Evolutionary conservation across 2,797 vertebrate species (phyloP).

Genomic region (Spondyliosoma cantharus): DNA sequence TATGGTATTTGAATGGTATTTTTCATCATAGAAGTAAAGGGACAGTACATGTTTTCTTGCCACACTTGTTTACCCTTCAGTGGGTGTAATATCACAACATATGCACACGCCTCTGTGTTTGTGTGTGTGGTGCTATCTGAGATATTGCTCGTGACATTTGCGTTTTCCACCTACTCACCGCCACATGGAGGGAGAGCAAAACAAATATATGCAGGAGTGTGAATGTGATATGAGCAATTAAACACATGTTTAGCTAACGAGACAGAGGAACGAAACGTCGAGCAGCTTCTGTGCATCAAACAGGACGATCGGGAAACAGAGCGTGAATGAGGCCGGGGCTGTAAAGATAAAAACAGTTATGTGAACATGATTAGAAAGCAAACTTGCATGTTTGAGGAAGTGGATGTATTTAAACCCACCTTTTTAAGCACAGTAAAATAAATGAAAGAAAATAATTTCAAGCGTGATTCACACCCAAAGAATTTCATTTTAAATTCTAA

Average conservation of each 20-base stretch:
- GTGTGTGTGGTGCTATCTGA: slow-evolving; percentile 18
- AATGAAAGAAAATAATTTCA: not conserved
- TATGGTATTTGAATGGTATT: not conserved
- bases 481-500: not conserved
- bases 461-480: not conserved
- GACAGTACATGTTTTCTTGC: not conserved
- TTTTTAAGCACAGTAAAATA: not conserved
- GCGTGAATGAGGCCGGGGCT: not conserved
- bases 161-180: slow-evolving; percentile 60
- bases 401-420: not conserved
- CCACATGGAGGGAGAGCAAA: slow-evolving; percentile 60
- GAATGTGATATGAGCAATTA: slow-evolving; percentile 50
- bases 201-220: slow-evolving; percentile 53
- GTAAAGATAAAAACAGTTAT: not conserved
- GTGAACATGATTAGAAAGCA: not conserved
- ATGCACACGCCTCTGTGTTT: slow-evolving; percentile 26
- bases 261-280: slow-evolving; percentile 7
- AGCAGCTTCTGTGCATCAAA: slow-evolving; percentile 24
- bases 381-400: not conserved
- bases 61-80: slow-evolving; percentile 18
- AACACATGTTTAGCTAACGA: slow-evolving; percentile 38
- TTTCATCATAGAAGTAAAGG: not conserved
- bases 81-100: slow-evolving; percentile 42
- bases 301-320: slow-evolving; percentile 16
- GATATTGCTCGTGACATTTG: slow-evolving; percentile 57